Evolutionary conservation across 2,797 vertebrate genomes (phyloP), one percentile per base, ranked within the genome.

Genomic region (Hyperoplus lanceolatus): DNA sequence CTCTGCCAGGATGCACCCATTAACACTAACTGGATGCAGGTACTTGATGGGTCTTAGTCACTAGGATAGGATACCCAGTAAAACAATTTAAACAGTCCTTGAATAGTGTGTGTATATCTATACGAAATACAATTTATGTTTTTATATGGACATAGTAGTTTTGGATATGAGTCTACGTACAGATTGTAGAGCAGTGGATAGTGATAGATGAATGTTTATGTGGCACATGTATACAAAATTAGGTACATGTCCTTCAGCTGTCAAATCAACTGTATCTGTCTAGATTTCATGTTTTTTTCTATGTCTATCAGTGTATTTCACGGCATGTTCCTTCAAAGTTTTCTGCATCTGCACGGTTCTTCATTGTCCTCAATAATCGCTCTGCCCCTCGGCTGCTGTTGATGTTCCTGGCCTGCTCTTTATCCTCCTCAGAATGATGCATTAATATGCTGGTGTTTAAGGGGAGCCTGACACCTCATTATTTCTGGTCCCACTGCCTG

Each of bases 371-470:
- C 43, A 81, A 75, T 46, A 60, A 60, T 84, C 48, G 12, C 29
- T 46, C 5, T 5, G 43, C 46, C 41, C 45, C 57, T 64, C 2
- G 18, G 14, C 61, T 68, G 15, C 64, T 73, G 57, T 54, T 8
- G 59, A 18, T 0, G 12, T 10, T 13, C 68, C 73, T 68, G 75
- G 65, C 36, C 42, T 53, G 73, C 73, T 83, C 74, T 77, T 87
- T 57, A 74, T 74, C 58, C 63, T 56, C 39, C 29, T 29, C n/a
- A 45, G 65, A 57, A 76, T 70, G 56, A 83, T 86, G 43, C 70
- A 87, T 91, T 84, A 87, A 75, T 84, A 68, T 51, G 72, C 78
- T 79, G 39, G 78, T 92, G 90, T 91, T 92, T 91, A 90, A 89
- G 84, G 58, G 91, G 86, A 76, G 67, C 16, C 29, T 78, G 84